These are phyloP conservation scores for Gadus chalcogrammus DNA, from an alignment of 2,113 vertebrate genomes.

Conservation along the genomic window DNA sequence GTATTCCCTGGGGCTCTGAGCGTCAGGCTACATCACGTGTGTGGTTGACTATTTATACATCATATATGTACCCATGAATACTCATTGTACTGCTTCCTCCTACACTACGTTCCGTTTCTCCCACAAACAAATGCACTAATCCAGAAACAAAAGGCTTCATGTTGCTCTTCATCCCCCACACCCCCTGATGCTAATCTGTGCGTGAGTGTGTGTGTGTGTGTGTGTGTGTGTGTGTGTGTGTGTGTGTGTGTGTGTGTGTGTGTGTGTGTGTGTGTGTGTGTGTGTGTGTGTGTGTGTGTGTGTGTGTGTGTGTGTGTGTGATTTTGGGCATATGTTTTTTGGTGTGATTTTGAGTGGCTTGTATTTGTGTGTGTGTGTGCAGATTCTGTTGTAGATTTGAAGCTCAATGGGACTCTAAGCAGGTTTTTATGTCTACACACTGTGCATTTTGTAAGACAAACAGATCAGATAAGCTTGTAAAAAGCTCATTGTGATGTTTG, in stretches of 20 bases:
- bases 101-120: slow-evolving; percentile 38
- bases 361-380: no score
- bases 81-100: slow-evolving; percentile 47
- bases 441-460: no score
- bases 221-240: slow-evolving; percentile 14
- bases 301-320: no score
- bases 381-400: no score
- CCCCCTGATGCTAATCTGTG: slow-evolving; percentile 59
- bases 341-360: no score
- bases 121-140: slow-evolving; percentile 45
- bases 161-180: slow-evolving; percentile 22
- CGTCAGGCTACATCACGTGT: slow-evolving; percentile 34
- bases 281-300: slow-evolving; percentile 4
- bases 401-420: no score
- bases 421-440: no score
- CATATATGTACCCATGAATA: slow-evolving; percentile 14
- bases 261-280: background rate
- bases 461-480: no score
- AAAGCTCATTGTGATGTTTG: no score
- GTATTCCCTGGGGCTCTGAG: slow-evolving; percentile 34
- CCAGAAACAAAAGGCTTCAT: slow-evolving; percentile 48
- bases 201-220: slow-evolving; percentile 30
- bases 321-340: no score
- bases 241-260: background rate
- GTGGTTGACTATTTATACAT: slow-evolving; percentile 54